Evolutionary conservation across 2,113 vertebrate species (phyloP).

Genomic region (Leucoraja erinaceus): DNA sequence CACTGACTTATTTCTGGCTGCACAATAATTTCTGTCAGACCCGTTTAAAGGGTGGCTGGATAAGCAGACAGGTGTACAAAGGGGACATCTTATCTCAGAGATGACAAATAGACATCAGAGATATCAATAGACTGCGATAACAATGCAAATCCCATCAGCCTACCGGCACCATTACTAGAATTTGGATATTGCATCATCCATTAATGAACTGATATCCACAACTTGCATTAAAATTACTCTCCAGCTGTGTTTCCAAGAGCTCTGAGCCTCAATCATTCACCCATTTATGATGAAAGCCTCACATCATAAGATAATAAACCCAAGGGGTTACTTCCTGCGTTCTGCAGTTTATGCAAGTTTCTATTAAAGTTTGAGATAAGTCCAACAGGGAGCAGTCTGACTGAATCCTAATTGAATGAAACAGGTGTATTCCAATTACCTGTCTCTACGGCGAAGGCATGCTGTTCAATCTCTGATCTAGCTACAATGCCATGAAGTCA

Average conservation of each 20-base stretch:
- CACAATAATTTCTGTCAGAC: too few relatives aligned
- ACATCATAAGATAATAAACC: too few relatives aligned
- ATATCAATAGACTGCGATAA: too few relatives aligned
- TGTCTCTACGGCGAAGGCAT: neutral
- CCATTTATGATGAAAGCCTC: too few relatives aligned
- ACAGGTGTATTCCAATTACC: neutral
- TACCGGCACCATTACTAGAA: neutral
- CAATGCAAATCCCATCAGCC: neutral
- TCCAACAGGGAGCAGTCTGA: neutral
- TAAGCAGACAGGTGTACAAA: too few relatives aligned
- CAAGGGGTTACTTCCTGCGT: too few relatives aligned
- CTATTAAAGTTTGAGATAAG: neutral
- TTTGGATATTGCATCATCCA: neutral
- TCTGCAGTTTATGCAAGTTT: neutral
- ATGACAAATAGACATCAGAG: too few relatives aligned
- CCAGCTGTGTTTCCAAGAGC: neutral
- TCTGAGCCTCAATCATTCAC: too few relatives aligned
- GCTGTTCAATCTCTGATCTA: neutral
- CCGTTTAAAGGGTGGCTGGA: too few relatives aligned
- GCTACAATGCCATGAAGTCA: too few relatives aligned
- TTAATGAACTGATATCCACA: neutral
- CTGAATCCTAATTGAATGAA: neutral
- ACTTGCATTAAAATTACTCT: neutral
- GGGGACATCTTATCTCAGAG: too few relatives aligned
- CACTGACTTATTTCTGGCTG: too few relatives aligned